Evolutionary conservation across 2,797 vertebrate species (phyloP), one percentile per base, ranked within the genome.

Genomic region (Melanogrammus aeglefinus): DNA sequence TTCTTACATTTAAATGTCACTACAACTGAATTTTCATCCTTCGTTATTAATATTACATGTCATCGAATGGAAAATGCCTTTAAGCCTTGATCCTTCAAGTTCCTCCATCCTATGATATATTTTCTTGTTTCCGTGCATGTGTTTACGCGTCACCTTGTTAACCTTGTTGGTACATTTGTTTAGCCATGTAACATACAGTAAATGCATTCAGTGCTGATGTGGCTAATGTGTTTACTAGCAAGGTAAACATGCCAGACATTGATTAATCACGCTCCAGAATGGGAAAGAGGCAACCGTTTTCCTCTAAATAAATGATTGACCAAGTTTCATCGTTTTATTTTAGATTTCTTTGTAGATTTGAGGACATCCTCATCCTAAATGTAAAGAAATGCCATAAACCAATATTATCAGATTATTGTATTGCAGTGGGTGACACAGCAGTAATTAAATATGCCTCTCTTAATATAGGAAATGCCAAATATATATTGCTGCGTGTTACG

Each of bases 181-280:
- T 51, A 63, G 18, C 5, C 51, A 18, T 63, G 51, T 63, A 63
- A 6, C 21, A n/a, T 63, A 63, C 51, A 63, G 51, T 63, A 63
- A 63, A 63, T 63, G 21, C 51, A 63, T n/a, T 63, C 4, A 38
- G 29, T 6, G 51, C 71, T 76, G 77, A 83, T 80, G 70, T 31
- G 41, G 39, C 76, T 2, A 8, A 72, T 57, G 77, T 91, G 78
- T 85, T 86, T 72, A 76, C 70, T 24, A 74, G 73, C 44, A 18
- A 44, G 31, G 41, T 88, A 87, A 90, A 88, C 86, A 82, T 7
- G 1, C 63, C 36, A 63, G 9, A 78, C 31, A 27, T 78, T 2
- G 86, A 78, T 83, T 87, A 81, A 16, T 77, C n/a, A 36, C 75
- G 6, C 16, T 51, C 47, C 47, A 51, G 2, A 63, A 21, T 21